A percentile compares a stretch with the other conserved stretches of the same genome.
phyloP scores from a whole-genome alignment of 2,797 vertebrate genomes.

The Sandelia bainsii region DNA sequence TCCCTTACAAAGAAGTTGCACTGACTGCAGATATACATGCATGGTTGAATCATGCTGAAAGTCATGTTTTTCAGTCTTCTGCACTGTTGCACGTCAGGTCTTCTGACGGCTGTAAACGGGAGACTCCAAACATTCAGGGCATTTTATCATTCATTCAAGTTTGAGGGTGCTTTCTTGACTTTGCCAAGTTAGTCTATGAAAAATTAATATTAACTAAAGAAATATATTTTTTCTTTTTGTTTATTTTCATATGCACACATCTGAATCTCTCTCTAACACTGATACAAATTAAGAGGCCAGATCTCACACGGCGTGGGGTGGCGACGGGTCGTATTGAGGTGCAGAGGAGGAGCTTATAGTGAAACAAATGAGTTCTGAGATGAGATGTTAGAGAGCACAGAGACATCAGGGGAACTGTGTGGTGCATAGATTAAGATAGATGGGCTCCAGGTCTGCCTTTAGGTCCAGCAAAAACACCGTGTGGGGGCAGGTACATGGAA shows the following conservation, averaged over 20 bases:
- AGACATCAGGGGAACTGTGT: conserved; percentile 48
- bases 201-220: neutral
- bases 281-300: conserved; percentile 7
- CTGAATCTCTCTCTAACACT: neutral
- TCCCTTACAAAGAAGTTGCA: neutral
- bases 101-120: conserved; percentile 1
- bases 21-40: neutral
- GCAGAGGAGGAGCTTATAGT: conserved; percentile 22
- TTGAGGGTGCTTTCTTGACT: neutral
- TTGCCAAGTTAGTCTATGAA: neutral
- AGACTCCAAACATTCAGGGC: neutral
- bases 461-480: conserved; percentile 31
- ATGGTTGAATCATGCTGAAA: neutral
- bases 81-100: neutral
- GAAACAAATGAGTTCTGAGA: conserved; percentile 66
- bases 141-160: neutral
- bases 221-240: neutral
- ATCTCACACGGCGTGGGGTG: neutral
- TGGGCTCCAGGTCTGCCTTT: conserved; percentile 27
- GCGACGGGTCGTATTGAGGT: neutral
- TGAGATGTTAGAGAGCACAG: conserved; percentile 57
- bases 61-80: conserved; percentile 11
- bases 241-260: neutral
- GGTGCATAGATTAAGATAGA: conserved; percentile 59
- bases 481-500: conserved; percentile 15